Base-by-base conservation (phyloP, 2,113 vertebrate species). In the Acinonyx jubatus region DNA sequence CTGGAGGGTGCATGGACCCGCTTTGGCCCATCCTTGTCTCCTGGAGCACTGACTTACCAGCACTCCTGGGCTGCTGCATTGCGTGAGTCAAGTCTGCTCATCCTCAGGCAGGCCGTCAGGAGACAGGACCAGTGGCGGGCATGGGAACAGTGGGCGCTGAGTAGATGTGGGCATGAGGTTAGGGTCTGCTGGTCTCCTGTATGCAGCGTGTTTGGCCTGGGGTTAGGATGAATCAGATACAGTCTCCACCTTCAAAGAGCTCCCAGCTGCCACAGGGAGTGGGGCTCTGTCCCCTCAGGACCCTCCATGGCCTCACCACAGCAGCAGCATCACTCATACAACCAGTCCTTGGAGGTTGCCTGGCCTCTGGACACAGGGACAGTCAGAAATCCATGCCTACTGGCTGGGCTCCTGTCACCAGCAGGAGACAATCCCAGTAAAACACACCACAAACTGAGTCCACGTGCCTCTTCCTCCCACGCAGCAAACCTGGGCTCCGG, bases 401-500 rank as follows among this genome's bases (percentile, higher is more conserved):
- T 69, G 50, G 57, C 66, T 29, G 5, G 80, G 12, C 65, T 76
- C 12, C 63, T 83, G 45, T 52, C 41, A 68, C 41, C 80, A 92
- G 21, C 76, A 90, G 38, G 29, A 27, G 38, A 80, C 12, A 23
- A 15, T 31, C 29, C 29, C 73, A 84, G 84, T 45, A 33, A 87
- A 31, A 38, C n/a, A 18, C 23, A 48, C 19, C 48, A 29, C 69
- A 41, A 31, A 33, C 31, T 0, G 66, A 36, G 87, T 31, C 65
- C 95, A 83, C 15, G 1, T 0, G 10, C 21, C 3, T 23, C 8
- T 52, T 93, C 96, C 89, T 94, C 96, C 97, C 94, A 91, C 78
- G 23, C 61, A 63, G 45, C 36, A n/a, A 79, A 16, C 36, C 55
- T 73, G 0, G 0, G 82, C 91, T 86, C 92, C 4, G 1, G 86